These are phyloP conservation scores for Myrmecophaga tridactyla DNA, from an alignment of 2,113 vertebrate species.

Conservation along the genomic window DNA sequence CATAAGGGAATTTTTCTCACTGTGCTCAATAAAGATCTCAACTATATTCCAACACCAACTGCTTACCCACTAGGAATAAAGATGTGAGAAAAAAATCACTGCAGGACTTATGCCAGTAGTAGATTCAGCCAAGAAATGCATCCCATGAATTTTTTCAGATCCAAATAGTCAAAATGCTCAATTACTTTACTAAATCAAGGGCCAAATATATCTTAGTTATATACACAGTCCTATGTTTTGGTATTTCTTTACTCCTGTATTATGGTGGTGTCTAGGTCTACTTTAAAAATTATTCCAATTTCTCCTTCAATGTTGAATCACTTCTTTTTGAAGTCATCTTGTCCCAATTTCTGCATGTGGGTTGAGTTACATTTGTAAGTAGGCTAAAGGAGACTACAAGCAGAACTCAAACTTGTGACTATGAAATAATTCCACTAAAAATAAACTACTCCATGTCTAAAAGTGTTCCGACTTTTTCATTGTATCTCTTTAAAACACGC, in stretches of 20 bases:
- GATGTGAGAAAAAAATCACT: neutral
- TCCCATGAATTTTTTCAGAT: neutral
- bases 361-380: neutral
- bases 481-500: neutral
- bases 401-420: neutral
- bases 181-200: neutral
- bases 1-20: conserved; percentile 40
- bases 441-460: neutral
- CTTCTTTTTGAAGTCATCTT: neutral
- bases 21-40: conserved; percentile 53
- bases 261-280: neutral
- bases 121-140: conserved; percentile 39
- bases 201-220: neutral
- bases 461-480: neutral
- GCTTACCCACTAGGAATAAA: conserved; percentile 45
- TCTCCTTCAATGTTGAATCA: neutral
- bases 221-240: neutral
- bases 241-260: neutral
- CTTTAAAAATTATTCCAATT: neutral
- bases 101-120: neutral
- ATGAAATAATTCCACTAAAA: neutral
- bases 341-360: neutral
- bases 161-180: conserved; percentile 47
- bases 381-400: neutral
- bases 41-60: conserved; percentile 47